Conservation (phyloP, 1,140 invertebrate genomes). For the Leptopilina boulardi region DNA sequence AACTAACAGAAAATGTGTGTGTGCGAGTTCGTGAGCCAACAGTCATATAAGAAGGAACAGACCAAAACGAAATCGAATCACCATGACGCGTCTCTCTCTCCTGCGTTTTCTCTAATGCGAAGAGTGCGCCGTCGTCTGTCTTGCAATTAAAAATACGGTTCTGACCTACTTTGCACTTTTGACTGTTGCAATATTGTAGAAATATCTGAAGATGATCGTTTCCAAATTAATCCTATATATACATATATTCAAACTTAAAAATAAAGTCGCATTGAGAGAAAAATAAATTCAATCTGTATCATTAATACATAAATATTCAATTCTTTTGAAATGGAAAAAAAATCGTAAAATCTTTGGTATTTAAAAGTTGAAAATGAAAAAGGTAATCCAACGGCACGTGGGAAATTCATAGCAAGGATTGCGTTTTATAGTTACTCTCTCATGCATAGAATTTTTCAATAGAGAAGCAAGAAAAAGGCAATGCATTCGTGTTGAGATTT, state of each 20-base stretch:
- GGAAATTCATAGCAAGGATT: constrained; percentile 44
- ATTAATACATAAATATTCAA: too few species aligned
- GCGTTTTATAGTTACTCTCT: constrained; percentile 37
- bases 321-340: too few species aligned
- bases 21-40: constrained; percentile 8
- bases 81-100: constrained; percentile 44
- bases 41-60: constrained; percentile 21
- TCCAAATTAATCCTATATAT: constrained; percentile 55
- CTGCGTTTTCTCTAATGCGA: constrained; percentile 52
- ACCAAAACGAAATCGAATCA: constrained; percentile 12
- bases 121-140: constrained; percentile 27
- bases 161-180: constrained; percentile 66
- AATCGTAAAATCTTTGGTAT: not conserved
- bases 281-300: too few species aligned
- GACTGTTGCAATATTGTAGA: constrained; percentile 51
- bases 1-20: constrained; percentile 15
- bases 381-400: constrained; percentile 40
- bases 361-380: constrained; percentile 20
- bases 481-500: constrained; percentile 41
- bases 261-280: constrained; percentile 49
- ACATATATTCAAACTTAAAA: not conserved
- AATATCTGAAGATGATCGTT: constrained; percentile 63
- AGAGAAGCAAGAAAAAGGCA: constrained; percentile 24
- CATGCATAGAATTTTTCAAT: constrained; percentile 53
- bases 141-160: constrained; percentile 63